Conservation (phyloP, 2,113 vertebrate genomes). For the Eonycteris spelaea region DNA sequence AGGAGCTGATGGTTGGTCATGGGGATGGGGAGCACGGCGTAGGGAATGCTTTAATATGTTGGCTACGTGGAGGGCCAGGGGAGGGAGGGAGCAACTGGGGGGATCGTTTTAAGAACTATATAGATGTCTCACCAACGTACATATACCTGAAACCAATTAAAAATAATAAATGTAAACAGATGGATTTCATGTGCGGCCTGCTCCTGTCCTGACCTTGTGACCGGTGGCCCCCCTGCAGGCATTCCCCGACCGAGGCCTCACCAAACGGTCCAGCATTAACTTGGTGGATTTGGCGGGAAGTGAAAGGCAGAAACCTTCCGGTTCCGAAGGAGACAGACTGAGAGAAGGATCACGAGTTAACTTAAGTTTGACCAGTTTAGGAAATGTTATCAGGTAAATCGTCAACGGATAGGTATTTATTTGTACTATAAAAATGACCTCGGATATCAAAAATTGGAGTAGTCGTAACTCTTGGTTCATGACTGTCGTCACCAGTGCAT, state of each 20-base stretch:
- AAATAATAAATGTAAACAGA: background rate
- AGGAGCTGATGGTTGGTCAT: no score
- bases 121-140: no score
- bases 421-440: background rate
- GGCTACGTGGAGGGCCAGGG: no score
- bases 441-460: background rate
- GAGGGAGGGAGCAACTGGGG: no score
- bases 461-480: background rate
- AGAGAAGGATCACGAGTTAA: slow-evolving; percentile 91
- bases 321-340: slow-evolving; percentile 89
- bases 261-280: slow-evolving; percentile 90
- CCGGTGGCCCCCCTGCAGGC: slow-evolving; percentile 77
- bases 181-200: background rate
- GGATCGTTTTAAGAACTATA: no score
- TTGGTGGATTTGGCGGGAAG: slow-evolving; percentile 92
- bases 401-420: background rate
- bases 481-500: background rate
- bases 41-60: no score
- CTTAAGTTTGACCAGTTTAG: slow-evolving; percentile 91
- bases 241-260: slow-evolving; percentile 88
- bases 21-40: no score
- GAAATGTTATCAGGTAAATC: slow-evolving; percentile 91
- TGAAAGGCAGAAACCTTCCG: slow-evolving; percentile 88
- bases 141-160: no score
- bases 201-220: background rate